A percentile compares a stretch with the other conserved stretches of the same genome.
These are phyloP conservation scores for Sebastes fasciatus DNA, from an alignment of 2,113 vertebrate species.

Conservation along the genomic window DNA sequence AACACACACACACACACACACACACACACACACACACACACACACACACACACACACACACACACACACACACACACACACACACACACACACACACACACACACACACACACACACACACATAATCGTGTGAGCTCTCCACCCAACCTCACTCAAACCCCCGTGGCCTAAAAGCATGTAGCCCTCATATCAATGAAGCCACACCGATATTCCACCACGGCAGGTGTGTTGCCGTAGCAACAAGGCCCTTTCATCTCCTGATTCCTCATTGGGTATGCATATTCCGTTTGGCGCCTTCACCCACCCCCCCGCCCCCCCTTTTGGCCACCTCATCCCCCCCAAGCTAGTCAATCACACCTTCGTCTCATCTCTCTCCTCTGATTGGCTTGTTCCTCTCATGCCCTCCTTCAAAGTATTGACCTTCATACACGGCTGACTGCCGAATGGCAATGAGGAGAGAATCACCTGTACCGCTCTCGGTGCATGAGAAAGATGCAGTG, in stretches of 20 bases:
- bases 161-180: conserved; percentile 56
- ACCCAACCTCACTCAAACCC: conserved; percentile 34
- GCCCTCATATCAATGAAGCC: conserved; percentile 62
- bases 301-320: not conserved
- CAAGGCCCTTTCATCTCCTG: conserved; percentile 71
- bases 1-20: conserved; percentile 16
- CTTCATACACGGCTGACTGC: conserved; percentile 71
- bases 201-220: conserved; percentile 59
- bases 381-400: conserved; percentile 76
- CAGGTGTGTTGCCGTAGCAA: conserved; percentile 81
- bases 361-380: conserved; percentile 68
- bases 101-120: too few relatives aligned
- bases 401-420: conserved; percentile 75
- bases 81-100: too few relatives aligned
- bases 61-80: too few relatives aligned
- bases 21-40: conserved; percentile 4
- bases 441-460: conserved; percentile 72
- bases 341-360: conserved; percentile 76
- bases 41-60: too few relatives aligned
- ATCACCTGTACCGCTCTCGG: conserved; percentile 63
- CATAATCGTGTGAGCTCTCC: conserved; percentile 2
- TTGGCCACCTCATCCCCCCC: not conserved
- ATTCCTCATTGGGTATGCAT: conserved; percentile 77
- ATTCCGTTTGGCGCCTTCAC: conserved; percentile 57
- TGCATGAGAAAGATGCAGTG: conserved; percentile 31